Percentiles rank a stretch among this genome's conserved stretches.
Conservation (phyloP, 1,140 invertebrate species). For the Listronotus bonariensis region DNA sequence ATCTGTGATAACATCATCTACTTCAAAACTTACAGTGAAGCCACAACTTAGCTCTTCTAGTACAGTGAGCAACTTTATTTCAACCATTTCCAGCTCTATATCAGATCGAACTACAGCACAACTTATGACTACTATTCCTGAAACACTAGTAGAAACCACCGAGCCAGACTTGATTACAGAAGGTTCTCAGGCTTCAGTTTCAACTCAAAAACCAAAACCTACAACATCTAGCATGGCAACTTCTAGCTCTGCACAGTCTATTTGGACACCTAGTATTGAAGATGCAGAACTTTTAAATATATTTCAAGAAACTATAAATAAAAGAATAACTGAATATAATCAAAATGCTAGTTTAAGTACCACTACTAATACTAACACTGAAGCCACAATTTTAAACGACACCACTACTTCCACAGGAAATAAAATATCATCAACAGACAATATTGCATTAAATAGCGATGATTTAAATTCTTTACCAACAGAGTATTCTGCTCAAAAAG, state of each 20-base stretch:
- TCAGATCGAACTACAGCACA: neutral
- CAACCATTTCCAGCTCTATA: too few relatives aligned
- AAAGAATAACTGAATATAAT: neutral
- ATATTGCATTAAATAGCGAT: neutral
- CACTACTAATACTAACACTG: neutral
- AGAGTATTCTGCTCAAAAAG: neutral
- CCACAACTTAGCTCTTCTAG: constrained; percentile 1
- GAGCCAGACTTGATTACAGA: neutral
- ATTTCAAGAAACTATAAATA: constrained; percentile 15
- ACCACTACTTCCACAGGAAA: constrained; percentile 1
- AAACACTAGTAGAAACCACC: neutral
- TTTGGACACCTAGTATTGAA: constrained; percentile 2
- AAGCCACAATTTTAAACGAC: constrained; percentile 1
- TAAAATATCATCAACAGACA: neutral
- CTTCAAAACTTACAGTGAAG: constrained; percentile 1
- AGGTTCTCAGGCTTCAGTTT: too few relatives aligned
- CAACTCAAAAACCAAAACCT: neutral
- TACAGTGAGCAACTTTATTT: neutral
- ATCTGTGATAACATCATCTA: neutral
- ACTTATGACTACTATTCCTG: neutral
- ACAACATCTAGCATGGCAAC: neutral
- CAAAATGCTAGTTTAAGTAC: neutral
- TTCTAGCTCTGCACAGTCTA: neutral
- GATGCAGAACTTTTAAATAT: constrained; percentile 10
- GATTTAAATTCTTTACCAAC: constrained; percentile 3